phyloP scores from a whole-genome alignment of 2,888 invertebrate species.

The Thelaira solivaga region DNA sequence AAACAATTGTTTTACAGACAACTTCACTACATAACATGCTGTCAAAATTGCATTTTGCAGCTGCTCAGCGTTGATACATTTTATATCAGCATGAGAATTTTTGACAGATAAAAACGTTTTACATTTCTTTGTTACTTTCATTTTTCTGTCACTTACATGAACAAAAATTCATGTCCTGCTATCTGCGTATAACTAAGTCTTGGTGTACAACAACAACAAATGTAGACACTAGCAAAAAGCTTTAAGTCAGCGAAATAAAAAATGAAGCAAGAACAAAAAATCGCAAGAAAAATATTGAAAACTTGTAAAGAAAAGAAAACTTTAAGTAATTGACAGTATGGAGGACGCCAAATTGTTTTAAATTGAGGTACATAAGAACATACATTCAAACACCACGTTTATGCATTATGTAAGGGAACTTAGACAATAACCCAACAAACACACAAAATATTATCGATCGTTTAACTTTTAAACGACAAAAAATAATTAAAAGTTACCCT shows the following conservation, averaged over 20 bases:
- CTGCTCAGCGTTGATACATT: too few species aligned
- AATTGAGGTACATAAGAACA: too few species aligned
- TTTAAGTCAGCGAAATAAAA: constrained; percentile 54
- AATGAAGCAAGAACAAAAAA: constrained; percentile 4
- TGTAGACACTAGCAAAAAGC: not conserved
- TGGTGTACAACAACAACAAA: not conserved
- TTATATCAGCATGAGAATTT: too few species aligned
- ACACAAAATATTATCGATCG: not conserved
- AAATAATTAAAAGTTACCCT: too few species aligned
- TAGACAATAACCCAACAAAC: constrained; percentile 19
- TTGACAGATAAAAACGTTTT: too few species aligned
- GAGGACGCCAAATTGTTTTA: constrained; percentile 58
- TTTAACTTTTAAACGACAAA: too few species aligned
- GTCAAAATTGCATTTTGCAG: too few species aligned
- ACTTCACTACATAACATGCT: too few species aligned
- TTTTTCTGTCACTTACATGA: too few species aligned
- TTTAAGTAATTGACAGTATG: constrained; percentile 58
- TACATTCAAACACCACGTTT: too few species aligned
- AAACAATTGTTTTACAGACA: too few species aligned
- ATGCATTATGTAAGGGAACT: not conserved
- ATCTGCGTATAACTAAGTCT: not conserved
- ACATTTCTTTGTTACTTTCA: too few species aligned
- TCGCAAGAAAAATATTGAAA: not conserved
- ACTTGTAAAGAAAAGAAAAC: constrained; percentile 35
- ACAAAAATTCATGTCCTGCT: not conserved